Conservation (phyloP, 2,113 vertebrate species). For the Aphyosemion australe region DNA sequence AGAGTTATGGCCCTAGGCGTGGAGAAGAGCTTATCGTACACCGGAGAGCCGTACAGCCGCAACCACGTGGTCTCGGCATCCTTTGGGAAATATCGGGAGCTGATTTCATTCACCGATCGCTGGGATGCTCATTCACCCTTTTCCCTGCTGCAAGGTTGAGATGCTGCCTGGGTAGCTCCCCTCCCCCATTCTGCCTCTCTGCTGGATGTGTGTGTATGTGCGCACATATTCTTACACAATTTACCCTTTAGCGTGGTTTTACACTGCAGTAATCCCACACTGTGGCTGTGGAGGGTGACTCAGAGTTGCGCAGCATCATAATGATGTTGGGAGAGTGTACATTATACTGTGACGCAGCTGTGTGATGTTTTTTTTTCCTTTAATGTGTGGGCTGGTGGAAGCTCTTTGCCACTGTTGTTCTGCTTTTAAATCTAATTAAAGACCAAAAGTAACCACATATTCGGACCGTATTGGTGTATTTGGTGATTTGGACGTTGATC, state of each 20-base stretch:
- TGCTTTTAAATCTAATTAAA: not conserved
- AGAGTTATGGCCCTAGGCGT: conserved; percentile 15
- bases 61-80: conserved; percentile 41
- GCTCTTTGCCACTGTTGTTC: not conserved
- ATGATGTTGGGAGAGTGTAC: conserved; percentile 6
- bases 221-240: conserved; percentile 25
- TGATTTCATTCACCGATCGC: conserved; percentile 64
- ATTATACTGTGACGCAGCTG: accelerated
- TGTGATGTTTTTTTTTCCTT: not conserved
- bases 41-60: not conserved
- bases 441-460: not conserved
- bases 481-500: no score
- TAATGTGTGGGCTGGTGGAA: not conserved
- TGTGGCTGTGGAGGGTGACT: conserved; percentile 34
- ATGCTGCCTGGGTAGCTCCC: conserved; percentile 34
- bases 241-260: conserved; percentile 35
- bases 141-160: conserved; percentile 66
- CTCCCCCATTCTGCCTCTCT: conserved; percentile 39
- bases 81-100: conserved; percentile 28
- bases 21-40: conserved; percentile 29
- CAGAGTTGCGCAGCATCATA: conserved; percentile 35
- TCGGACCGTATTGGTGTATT: no score
- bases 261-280: conserved; percentile 24
- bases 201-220: conserved; percentile 1
- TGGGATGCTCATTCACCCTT: conserved; percentile 52